Percentiles rank a stretch among this genome's conserved stretches.
Evolutionary conservation across 2,888 invertebrate genomes (phyloP).

Genomic region (Mactromeris polynyma): DNA sequence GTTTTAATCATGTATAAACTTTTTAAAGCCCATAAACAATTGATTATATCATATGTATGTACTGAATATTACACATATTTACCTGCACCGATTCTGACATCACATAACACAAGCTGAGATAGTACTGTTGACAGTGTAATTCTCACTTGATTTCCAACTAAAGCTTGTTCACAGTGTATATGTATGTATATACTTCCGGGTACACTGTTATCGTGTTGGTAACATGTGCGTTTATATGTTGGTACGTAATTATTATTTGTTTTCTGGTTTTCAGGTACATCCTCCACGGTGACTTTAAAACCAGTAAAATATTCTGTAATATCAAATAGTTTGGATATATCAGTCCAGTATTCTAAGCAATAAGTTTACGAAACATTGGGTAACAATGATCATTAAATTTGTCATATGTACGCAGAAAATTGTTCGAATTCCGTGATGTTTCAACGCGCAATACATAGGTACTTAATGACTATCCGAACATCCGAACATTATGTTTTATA

Average conservation of each 20-base stretch:
- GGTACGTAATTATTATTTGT: background rate
- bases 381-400: too few relatives aligned
- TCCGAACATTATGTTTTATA: too few relatives aligned
- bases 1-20: too few relatives aligned
- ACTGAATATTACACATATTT: background rate
- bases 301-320: slow-evolving; percentile 14
- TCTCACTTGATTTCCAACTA: slow-evolving; percentile 7
- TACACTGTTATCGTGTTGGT: background rate
- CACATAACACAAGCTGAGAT: slow-evolving; percentile 4
- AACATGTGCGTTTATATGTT: background rate
- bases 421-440: too few relatives aligned
- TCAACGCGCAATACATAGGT: too few relatives aligned
- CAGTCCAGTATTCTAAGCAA: too few relatives aligned
- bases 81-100: slow-evolving; percentile 14
- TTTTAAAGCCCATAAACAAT: too few relatives aligned
- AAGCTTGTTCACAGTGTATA: background rate
- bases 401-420: too few relatives aligned
- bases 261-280: background rate
- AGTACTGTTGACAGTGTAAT: background rate
- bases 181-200: background rate
- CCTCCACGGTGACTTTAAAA: slow-evolving; percentile 23
- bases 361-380: too few relatives aligned
- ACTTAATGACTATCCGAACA: too few relatives aligned
- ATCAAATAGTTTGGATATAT: background rate
- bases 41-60: too few relatives aligned